These are phyloP conservation scores for Labeo rohita DNA, from an alignment of 2,113 vertebrate species.

Conservation along the genomic window DNA sequence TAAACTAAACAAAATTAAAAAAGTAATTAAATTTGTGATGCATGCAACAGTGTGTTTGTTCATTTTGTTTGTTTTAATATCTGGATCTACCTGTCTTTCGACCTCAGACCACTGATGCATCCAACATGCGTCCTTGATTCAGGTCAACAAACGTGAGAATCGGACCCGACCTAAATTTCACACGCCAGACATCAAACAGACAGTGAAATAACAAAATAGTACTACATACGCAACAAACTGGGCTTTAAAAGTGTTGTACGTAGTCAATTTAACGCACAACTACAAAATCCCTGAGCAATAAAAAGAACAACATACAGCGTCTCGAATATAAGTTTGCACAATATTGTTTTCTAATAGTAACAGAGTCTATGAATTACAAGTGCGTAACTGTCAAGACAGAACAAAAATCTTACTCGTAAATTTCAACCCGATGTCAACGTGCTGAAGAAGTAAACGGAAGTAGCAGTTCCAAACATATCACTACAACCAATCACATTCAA, in stretches of 20 bases:
- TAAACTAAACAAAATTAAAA: neutral
- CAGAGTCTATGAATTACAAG: neutral
- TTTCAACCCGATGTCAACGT: neutral
- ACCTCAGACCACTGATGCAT: conserved; percentile 23
- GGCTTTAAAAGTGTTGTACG: neutral
- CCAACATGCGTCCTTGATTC: conserved; percentile 20
- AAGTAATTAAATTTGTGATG: neutral
- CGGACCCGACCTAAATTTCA: neutral
- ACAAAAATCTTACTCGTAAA: neutral
- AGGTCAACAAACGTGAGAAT: neutral
- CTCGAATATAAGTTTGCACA: neutral
- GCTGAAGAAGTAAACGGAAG: conserved; percentile 39
- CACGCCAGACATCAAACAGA: neutral
- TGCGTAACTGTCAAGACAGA: neutral
- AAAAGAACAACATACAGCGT: neutral
- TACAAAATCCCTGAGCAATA: neutral
- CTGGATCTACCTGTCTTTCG: neutral
- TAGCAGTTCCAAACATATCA: neutral
- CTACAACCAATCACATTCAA: conserved; percentile 59
- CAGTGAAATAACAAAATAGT: neutral
- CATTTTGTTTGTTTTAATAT: neutral
- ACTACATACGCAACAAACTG: neutral
- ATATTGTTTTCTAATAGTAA: neutral
- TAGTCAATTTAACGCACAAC: neutral
- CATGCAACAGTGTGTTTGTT: neutral